Base-by-base conservation (phyloP, 2,888 invertebrate genomes). In the Mystacides longicornis region DNA sequence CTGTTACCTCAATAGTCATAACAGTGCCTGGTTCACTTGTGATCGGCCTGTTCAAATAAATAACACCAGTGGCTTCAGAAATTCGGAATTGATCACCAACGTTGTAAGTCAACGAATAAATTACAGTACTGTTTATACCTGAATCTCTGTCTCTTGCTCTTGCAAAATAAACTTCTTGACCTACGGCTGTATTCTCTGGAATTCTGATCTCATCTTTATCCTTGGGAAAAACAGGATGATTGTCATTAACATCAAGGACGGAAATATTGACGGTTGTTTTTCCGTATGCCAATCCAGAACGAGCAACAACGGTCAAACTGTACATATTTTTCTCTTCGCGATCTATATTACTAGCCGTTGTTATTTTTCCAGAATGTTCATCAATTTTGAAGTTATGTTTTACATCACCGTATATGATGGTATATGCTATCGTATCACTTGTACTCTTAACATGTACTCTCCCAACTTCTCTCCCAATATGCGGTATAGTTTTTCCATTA, bases 161-260 rank as follows among this genome's bases (percentile, higher is more conserved):
- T 1, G 93, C 89, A 63, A 93, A 80, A 71, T 89, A 93, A 27
- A 96, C 86, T 72, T 95, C 93, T 71, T 93, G 92, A 1, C 95
- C 95, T 31, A 95, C 91, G 19, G 96, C 94, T 64, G 90, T 87
- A 69, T 94, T 92, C 75, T 95, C 95, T 16, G 85, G 81, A 56
- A 96, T 78, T 59, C 79, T 78, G 47, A 92, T 84, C 69, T 89
- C 87, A 67, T 91, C 89, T 65, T 83, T 85, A 61, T 87, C 88
- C 65, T 84, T 82, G 20, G 85, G 80, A 69, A 93, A 93, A 60
- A 81, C 77, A 2, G 97, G 97, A 54, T 86, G 82, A 69, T 95
- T 94, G 70, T 97, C 96, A 71, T 97, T 97, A 3, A 92, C 77
- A 72, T 97, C 96, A 42, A 85, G 71, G 3, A 97, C 80, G 1